Conservation (phyloP, 1,140 invertebrate genomes). For the Ridgeia piscesae region DNA sequence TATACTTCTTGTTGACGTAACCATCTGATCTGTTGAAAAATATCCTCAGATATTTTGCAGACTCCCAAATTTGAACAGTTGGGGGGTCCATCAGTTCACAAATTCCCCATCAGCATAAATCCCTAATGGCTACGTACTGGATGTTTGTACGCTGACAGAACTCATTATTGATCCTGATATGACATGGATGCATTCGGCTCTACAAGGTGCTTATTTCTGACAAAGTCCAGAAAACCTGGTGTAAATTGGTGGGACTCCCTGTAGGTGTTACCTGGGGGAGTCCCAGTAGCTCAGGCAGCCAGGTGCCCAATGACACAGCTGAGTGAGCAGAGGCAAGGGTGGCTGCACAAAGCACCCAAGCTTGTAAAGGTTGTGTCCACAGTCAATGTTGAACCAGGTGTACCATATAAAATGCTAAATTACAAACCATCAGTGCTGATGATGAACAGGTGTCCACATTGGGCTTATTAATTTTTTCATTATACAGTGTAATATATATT, state of each 20-base stretch:
- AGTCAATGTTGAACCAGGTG: background rate
- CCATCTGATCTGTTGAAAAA: too few species aligned
- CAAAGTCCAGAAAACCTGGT: background rate
- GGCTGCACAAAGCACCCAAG: background rate
- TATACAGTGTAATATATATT: too few species aligned
- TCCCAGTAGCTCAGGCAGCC: background rate
- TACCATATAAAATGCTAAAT: background rate
- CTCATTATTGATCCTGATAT: too few species aligned
- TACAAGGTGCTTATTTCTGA: background rate
- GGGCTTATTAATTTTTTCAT: too few species aligned
- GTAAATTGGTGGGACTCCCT: background rate
- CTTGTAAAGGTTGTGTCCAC: background rate
- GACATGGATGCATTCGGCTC: too few species aligned
- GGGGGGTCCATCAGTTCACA: too few species aligned
- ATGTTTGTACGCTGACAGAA: too few species aligned
- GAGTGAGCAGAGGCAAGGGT: background rate
- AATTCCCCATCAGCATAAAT: too few species aligned
- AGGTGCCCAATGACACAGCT: background rate
- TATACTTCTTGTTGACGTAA: too few species aligned
- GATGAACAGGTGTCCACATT: background rate
- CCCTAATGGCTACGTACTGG: too few species aligned
- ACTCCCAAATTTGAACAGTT: too few species aligned
- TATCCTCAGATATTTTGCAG: too few species aligned
- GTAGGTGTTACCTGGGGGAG: background rate
- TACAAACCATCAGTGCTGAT: background rate